Evolutionary conservation across 2,888 invertebrate species (phyloP).

Genomic region (Rhagonycha fulva): DNA sequence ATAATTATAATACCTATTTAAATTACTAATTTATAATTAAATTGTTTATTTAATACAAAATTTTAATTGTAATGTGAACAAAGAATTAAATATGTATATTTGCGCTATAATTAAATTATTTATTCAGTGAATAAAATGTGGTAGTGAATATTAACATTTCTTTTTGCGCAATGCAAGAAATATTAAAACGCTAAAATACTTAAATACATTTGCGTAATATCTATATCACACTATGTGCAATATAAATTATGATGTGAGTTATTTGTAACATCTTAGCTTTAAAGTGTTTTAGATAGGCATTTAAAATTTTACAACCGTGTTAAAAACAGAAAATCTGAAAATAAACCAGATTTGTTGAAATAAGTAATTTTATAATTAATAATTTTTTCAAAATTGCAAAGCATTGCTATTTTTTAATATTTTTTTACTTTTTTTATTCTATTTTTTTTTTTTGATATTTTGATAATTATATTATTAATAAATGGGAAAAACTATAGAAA

Average conservation of each 20-base stretch:
- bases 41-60: background rate
- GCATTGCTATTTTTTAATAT: background rate
- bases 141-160: background rate
- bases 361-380: background rate
- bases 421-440: too few species aligned
- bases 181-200: background rate
- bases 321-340: background rate
- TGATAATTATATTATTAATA: background rate
- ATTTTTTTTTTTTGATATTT: too few species aligned
- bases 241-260: background rate
- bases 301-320: background rate
- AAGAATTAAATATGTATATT: background rate
- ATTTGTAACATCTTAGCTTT: background rate
- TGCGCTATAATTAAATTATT: background rate
- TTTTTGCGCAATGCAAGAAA: background rate
- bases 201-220: background rate
- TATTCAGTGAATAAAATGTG: background rate
- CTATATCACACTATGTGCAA: background rate
- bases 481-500: background rate
- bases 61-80: background rate
- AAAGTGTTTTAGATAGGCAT: background rate
- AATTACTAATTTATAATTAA: too few species aligned
- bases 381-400: background rate
- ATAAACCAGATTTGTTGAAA: background rate
- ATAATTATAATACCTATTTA: too few species aligned